These are phyloP conservation scores for Mobula birostris DNA, from an alignment of 2,113 vertebrate species.

Conservation along the genomic window DNA sequence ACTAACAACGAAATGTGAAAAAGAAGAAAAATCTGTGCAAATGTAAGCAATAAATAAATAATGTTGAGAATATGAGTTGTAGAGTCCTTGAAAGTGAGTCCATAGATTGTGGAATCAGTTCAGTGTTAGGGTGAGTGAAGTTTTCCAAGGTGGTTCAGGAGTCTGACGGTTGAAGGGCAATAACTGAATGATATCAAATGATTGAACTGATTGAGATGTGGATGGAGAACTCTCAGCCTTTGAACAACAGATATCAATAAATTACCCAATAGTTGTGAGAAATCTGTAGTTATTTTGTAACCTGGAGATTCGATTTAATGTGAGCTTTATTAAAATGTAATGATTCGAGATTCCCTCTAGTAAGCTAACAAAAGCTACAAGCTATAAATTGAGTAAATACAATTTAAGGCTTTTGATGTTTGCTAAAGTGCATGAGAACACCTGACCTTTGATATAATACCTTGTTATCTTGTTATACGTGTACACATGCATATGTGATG, in stretches of 20 bases:
- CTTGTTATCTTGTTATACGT: background rate
- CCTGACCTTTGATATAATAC: conserved; percentile 1
- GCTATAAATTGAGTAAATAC: background rate
- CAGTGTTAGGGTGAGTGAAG: too few relatives aligned
- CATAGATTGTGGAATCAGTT: too few relatives aligned
- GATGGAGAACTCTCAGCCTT: background rate
- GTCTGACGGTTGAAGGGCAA: too few relatives aligned
- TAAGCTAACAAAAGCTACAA: background rate
- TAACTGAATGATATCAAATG: too few relatives aligned
- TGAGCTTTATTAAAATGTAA: conserved; percentile 22
- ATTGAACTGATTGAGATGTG: background rate
- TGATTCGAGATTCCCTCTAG: background rate
- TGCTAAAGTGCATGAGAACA: background rate
- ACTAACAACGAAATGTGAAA: too few relatives aligned
- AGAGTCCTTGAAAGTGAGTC: too few relatives aligned
- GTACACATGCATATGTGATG: background rate
- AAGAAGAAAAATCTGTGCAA: too few relatives aligned
- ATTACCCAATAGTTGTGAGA: background rate
- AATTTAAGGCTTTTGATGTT: conserved; percentile 3
- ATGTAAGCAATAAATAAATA: too few relatives aligned
- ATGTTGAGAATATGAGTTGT: too few relatives aligned
- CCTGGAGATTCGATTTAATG: background rate
- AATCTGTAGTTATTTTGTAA: background rate
- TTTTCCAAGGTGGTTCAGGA: too few relatives aligned
- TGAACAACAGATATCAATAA: background rate